Conservation (phyloP, 2,888 invertebrate genomes). For the Acanthoscelides obtectus region DNA sequence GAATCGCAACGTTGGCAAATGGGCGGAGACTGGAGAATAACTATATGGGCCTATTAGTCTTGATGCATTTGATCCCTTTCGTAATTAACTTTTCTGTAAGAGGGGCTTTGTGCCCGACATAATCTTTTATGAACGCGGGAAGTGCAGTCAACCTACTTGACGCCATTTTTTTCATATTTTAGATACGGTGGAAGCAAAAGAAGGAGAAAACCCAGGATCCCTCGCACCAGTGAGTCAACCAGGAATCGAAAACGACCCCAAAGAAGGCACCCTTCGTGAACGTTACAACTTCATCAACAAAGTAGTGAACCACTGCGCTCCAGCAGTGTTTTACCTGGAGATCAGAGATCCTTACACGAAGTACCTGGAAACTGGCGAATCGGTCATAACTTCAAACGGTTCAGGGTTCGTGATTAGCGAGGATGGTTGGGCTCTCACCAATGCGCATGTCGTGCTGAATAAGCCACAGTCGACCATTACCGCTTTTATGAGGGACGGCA, state of each 20-base stretch:
- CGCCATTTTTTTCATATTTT: no score
- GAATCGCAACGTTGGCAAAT: no score
- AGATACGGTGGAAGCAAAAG: no score
- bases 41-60: no score
- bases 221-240: neutral
- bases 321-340: slow-evolving; percentile 87
- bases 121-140: no score
- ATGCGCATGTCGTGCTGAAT: slow-evolving; percentile 89
- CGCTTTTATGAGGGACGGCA: slow-evolving; percentile 50
- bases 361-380: slow-evolving; percentile 63
- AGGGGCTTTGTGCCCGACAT: no score
- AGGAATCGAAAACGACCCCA: neutral
- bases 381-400: slow-evolving; percentile 72
- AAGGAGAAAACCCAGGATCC: no score
- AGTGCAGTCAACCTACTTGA: no score
- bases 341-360: slow-evolving; percentile 68
- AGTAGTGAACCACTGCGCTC: slow-evolving; percentile 77
- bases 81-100: no score
- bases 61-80: no score
- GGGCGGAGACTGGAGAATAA: no score
- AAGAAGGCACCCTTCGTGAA: slow-evolving; percentile 19
- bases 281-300: slow-evolving; percentile 37
- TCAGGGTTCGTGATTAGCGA: slow-evolving; percentile 87
- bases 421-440: slow-evolving; percentile 87
- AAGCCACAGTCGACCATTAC: slow-evolving; percentile 66